These are phyloP conservation scores for Myotis findleyi DNA, from an alignment of 2,797 vertebrate genomes.

Conservation along the genomic window DNA sequence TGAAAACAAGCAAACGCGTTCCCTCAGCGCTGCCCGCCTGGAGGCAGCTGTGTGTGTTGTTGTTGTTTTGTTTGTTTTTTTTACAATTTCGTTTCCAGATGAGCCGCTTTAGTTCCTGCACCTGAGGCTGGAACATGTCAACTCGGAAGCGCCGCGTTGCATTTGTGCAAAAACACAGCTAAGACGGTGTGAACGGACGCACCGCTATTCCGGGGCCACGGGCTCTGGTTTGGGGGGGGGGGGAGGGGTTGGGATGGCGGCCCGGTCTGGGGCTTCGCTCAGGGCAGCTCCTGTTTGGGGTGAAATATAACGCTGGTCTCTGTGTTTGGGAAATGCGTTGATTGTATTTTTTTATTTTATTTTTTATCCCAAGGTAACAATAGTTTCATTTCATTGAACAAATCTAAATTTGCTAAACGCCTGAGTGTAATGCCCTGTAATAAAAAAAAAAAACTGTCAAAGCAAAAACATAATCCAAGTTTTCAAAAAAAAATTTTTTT, in stretches of 20 bases:
- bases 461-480: conserved; percentile 85
- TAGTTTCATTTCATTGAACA: conserved; percentile 66
- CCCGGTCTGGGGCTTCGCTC: conserved; percentile 72
- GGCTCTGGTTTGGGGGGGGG: too few species aligned
- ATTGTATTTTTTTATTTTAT: conserved; percentile 82
- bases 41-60: not conserved
- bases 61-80: conserved; percentile 44
- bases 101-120: conserved; percentile 71
- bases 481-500: conserved; percentile 55
- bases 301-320: conserved; percentile 78
- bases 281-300: conserved; percentile 77
- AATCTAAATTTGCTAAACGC: conserved; percentile 84
- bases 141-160: conserved; percentile 75
- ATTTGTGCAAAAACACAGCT: conserved; percentile 67
- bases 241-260: too few species aligned
- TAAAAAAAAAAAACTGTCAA: conserved; percentile 75
- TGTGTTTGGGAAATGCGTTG: conserved; percentile 82
- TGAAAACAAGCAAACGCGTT: conserved; percentile 57
- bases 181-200: conserved; percentile 64
- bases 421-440: conserved; percentile 81
- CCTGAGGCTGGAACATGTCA: conserved; percentile 43
- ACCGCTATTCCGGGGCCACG: too few species aligned
- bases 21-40: conserved; percentile 62
- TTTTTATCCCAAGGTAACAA: conserved; percentile 82
- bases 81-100: conserved; percentile 70